Conservation (phyloP, 2,797 vertebrate genomes). For the Brachyalestes nurse region DNA sequence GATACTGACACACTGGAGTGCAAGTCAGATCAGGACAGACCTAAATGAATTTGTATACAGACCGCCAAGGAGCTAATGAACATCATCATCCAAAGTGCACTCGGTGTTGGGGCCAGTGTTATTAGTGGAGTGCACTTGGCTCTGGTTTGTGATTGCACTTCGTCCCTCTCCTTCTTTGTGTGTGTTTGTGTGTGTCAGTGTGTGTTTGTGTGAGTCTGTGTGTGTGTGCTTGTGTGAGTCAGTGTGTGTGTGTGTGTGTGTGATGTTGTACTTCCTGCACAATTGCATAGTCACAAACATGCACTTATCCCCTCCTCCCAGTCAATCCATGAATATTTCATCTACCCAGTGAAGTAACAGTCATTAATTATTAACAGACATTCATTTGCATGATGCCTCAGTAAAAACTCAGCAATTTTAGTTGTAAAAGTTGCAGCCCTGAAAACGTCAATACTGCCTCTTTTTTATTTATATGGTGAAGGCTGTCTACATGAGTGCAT, state of each 20-base stretch:
- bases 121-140: conserved; percentile 21
- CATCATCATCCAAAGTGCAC: neutral
- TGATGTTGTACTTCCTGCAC: conserved; percentile 14
- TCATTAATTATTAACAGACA: conserved; percentile 48
- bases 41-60: conserved; percentile 31
- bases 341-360: conserved; percentile 46
- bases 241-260: neutral
- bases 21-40: conserved; percentile 1
- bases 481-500: neutral
- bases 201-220: no score
- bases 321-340: conserved; percentile 55
- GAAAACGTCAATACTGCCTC: neutral
- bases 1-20: conserved; percentile 8
- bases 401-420: conserved; percentile 23
- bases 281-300: conserved; percentile 52
- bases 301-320: conserved; percentile 11
- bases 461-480: conserved; percentile 1
- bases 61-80: conserved; percentile 12
- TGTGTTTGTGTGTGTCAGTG: conserved; percentile 19
- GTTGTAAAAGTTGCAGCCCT: neutral
- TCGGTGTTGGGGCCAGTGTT: neutral
- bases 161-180: conserved; percentile 17
- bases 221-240: no score
- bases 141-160: conserved; percentile 24
- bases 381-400: conserved; percentile 42